Conservation (phyloP, 2,797 vertebrate genomes). For the Kryptolebias ocellatus region DNA sequence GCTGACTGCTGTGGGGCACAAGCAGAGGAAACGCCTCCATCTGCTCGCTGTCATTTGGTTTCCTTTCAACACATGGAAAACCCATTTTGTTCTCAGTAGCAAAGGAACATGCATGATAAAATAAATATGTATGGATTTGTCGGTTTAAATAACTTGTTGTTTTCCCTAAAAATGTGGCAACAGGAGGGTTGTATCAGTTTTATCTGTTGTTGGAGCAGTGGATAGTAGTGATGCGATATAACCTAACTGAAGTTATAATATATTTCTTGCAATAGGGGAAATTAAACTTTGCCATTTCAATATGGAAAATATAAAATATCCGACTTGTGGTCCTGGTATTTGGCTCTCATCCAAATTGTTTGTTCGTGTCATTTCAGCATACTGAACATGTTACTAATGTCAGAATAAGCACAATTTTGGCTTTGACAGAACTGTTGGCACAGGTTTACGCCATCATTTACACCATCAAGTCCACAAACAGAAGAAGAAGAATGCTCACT, state of each 20-base stretch:
- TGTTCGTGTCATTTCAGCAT: conserved; percentile 13
- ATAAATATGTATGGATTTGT: neutral
- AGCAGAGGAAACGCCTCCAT: conserved; percentile 33
- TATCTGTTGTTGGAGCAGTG: too few species aligned
- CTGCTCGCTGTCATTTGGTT: conserved; percentile 21
- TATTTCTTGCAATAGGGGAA: too few species aligned
- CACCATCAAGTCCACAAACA: conserved; percentile 17
- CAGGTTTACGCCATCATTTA: conserved; percentile 21
- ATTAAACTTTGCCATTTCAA: too few species aligned
- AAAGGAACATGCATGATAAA: neutral
- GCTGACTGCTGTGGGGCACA: conserved; percentile 42
- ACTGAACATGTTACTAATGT: conserved; percentile 15
- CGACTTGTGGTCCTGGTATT: neutral
- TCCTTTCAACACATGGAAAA: conserved; percentile 17
- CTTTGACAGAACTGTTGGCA: conserved; percentile 18
- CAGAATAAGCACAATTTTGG: conserved; percentile 31
- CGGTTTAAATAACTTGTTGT: neutral
- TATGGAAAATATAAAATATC: too few species aligned
- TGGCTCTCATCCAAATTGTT: conserved; percentile 22
- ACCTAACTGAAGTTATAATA: too few species aligned
- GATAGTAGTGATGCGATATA: too few species aligned
- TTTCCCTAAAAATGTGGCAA: conserved; percentile 4
- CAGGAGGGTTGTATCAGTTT: neutral
- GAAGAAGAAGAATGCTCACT: neutral
- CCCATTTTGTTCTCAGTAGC: neutral